Percentiles rank a stretch among this genome's conserved stretches.
These are phyloP conservation scores for Melinopterus prodromus DNA, from an alignment of 2,888 invertebrate genomes.

Conservation along the genomic window DNA sequence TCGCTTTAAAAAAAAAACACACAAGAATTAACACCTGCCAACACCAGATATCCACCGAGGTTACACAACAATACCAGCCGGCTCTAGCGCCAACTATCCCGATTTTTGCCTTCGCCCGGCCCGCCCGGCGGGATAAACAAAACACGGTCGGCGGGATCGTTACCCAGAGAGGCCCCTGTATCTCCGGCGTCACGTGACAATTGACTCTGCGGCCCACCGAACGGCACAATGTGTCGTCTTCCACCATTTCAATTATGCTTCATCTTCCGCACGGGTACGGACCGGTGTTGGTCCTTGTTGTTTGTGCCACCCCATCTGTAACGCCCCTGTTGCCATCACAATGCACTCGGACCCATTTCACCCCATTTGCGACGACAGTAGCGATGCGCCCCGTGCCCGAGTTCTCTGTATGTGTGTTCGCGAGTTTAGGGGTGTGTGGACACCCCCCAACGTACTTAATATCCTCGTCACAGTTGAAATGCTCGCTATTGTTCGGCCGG, in stretches of 20 bases:
- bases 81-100: background rate
- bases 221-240: slow-evolving; percentile 49
- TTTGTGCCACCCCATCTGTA: slow-evolving; percentile 52
- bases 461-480: background rate
- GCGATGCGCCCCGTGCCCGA: background rate
- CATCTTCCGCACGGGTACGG: slow-evolving; percentile 55
- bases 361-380: background rate
- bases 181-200: slow-evolving; percentile 33
- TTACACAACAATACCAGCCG: background rate
- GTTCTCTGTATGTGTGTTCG: background rate
- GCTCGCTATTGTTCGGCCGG: background rate
- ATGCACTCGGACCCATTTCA: slow-evolving; percentile 4
- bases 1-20: background rate
- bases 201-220: slow-evolving; percentile 37
- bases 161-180: background rate
- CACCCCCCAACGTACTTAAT: background rate
- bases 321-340: slow-evolving; percentile 43
- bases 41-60: background rate
- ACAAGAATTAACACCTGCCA: background rate
- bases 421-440: background rate
- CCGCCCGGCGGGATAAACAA: background rate
- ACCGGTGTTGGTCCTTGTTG: slow-evolving; percentile 46
- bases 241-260: slow-evolving; percentile 56
- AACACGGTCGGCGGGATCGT: background rate
- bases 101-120: background rate